Evolutionary conservation across 2,113 vertebrate genomes (phyloP).

Genomic region (Cyrtonyx montezumae): DNA sequence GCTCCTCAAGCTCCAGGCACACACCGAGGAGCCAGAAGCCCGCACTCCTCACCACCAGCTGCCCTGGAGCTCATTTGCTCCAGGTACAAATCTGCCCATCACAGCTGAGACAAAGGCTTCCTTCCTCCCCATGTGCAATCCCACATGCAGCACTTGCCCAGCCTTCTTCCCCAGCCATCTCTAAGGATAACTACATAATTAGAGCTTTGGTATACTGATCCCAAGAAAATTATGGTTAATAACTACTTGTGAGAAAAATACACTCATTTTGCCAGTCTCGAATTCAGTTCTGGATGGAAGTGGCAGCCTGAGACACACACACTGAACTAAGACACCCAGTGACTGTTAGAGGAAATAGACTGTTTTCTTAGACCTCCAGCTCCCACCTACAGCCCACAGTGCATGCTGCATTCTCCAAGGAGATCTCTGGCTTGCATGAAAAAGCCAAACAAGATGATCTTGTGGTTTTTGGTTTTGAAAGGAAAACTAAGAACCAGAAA

Average conservation of each 20-base stretch:
- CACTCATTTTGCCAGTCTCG: not conserved
- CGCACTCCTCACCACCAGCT: not conserved
- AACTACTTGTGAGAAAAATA: not conserved
- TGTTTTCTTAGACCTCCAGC: not conserved
- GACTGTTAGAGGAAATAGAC: not conserved
- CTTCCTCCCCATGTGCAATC: not conserved
- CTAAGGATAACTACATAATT: not conserved
- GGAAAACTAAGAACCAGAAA: not conserved
- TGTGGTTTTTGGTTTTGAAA: not conserved
- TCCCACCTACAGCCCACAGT: not conserved
- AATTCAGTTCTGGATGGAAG: not conserved
- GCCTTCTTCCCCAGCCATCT: rapidly evolving
- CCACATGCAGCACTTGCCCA: not conserved
- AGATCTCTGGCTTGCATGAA: not conserved
- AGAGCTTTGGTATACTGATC: not conserved
- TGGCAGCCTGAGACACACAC: not conserved
- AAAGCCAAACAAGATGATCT: not conserved
- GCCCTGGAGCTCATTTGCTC: not conserved
- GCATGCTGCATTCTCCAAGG: not conserved
- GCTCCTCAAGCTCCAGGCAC: not conserved
- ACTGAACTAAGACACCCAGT: not conserved
- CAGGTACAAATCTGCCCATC: not conserved
- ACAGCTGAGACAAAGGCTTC: not conserved
- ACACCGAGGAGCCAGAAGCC: not conserved
- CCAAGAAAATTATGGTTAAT: not conserved